Conservation (phyloP, 1,140 invertebrate genomes). For the Matsumurasca onukii region DNA sequence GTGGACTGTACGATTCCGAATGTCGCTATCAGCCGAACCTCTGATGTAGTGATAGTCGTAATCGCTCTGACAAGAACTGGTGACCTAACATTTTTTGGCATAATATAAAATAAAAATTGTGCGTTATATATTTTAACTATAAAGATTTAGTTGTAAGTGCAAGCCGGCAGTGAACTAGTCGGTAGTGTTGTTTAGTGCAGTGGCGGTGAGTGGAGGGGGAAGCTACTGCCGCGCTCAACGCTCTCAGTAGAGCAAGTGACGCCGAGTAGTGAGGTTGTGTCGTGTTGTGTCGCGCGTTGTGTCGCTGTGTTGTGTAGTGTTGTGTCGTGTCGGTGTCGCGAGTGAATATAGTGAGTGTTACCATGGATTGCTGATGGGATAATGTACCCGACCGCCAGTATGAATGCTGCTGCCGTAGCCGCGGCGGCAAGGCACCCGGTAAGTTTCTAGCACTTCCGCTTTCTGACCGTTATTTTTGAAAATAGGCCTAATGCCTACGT, state of each 20-base stretch:
- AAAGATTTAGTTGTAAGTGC: too few species aligned
- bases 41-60: slow-evolving; percentile 42
- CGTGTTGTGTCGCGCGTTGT: background rate
- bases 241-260: slow-evolving; percentile 6
- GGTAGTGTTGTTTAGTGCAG: too few species aligned
- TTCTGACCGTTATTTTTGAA: too few species aligned
- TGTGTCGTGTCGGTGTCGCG: slow-evolving; percentile 8
- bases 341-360: slow-evolving; percentile 25
- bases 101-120: too few species aligned
- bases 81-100: too few species aligned
- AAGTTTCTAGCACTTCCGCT: slow-evolving; percentile 16
- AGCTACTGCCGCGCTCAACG: too few species aligned
- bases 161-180: too few species aligned
- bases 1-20: slow-evolving; percentile 18
- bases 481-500: too few species aligned
- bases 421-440: slow-evolving; percentile 44
- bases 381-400: slow-evolving; percentile 44
- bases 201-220: too few species aligned
- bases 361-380: slow-evolving; percentile 37
- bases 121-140: too few species aligned
- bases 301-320: slow-evolving; percentile 31
- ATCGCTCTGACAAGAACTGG: slow-evolving; percentile 36
- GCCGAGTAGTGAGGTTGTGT: slow-evolving; percentile 13
- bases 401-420: slow-evolving; percentile 45
- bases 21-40: slow-evolving; percentile 2